These are phyloP conservation scores for Manis pentadactyla DNA, from an alignment of 2,797 vertebrate species.

Conservation along the genomic window DNA sequence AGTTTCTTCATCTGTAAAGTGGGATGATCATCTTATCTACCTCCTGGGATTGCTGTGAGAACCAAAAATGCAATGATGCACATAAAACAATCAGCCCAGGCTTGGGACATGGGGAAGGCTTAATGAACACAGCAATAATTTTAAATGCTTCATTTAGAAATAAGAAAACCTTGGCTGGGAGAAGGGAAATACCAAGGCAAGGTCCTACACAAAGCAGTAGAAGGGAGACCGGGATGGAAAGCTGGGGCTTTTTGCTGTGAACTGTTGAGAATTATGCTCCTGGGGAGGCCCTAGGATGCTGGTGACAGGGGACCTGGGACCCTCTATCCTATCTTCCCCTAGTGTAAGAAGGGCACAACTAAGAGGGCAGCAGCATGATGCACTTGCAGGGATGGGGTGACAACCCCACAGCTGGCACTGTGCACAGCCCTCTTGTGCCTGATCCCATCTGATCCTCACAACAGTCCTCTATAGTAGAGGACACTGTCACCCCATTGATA, in stretches of 20 bases:
- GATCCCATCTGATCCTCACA: background rate
- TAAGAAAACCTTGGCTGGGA: background rate
- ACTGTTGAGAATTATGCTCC: background rate
- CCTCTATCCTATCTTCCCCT: accelerated
- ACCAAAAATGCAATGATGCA: background rate
- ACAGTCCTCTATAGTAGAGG: background rate
- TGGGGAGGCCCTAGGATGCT: background rate
- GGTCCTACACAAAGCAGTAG: too few species aligned
- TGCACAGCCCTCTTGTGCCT: background rate
- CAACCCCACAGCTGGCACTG: accelerated
- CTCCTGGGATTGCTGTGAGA: background rate
- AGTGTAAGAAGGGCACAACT: background rate
- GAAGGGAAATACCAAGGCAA: background rate
- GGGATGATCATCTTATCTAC: background rate
- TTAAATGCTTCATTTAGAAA: background rate
- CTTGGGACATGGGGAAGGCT: background rate
- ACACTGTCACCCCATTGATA: too few species aligned
- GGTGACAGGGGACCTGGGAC: too few species aligned
- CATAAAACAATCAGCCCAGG: background rate
- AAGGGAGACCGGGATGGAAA: background rate
- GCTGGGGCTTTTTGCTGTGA: background rate
- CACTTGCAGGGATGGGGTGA: background rate
- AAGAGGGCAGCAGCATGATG: background rate
- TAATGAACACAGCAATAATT: background rate
- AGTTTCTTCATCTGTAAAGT: background rate